Evolutionary conservation across 2,888 invertebrate species (phyloP).

Genomic region (Morpho helenor): DNA sequence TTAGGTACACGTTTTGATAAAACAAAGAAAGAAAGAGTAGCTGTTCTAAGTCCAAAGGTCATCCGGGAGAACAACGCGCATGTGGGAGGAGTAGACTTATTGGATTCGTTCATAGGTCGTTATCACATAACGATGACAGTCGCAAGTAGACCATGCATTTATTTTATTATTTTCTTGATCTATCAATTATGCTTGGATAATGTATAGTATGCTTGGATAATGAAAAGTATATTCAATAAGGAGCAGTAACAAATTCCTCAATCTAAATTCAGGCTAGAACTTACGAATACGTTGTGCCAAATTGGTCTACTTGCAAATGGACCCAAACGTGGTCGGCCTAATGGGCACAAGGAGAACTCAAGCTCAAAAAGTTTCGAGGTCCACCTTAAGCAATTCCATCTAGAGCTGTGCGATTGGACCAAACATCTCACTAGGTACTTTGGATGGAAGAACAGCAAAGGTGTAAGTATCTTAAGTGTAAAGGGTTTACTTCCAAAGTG

Average conservation of each 20-base stretch:
- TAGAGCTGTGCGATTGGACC: conserved; percentile 31
- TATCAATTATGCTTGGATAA: conserved; percentile 38
- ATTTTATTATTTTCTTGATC: conserved; percentile 40
- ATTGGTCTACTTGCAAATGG: conserved; percentile 36
- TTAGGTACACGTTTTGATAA: conserved; percentile 35
- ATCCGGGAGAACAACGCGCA: conserved; percentile 42
- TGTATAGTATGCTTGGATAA: conserved; percentile 30
- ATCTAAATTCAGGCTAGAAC: conserved; percentile 38
- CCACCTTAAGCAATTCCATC: conserved; percentile 36
- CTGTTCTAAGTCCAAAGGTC: conserved; percentile 27
- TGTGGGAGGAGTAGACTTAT: conserved; percentile 40
- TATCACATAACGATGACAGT: conserved; percentile 36
- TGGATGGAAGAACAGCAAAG: conserved; percentile 32
- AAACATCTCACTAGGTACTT: conserved; percentile 31
- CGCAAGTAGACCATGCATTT: conserved; percentile 38
- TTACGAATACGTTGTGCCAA: conserved; percentile 37
- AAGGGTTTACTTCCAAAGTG: conserved; percentile 36
- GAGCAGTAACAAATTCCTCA: conserved; percentile 35
- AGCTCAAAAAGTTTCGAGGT: conserved; percentile 35
- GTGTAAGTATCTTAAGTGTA: conserved; percentile 35
- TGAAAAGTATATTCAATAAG: conserved; percentile 32
- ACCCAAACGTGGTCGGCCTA: conserved; percentile 37
- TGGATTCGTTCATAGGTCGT: conserved; percentile 7
- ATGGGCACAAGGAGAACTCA: conserved; percentile 36
- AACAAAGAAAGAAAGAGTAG: conserved; percentile 15